Base-by-base conservation (phyloP, 2,888 invertebrate species). In the Sarcophaga carnaria region DNA sequence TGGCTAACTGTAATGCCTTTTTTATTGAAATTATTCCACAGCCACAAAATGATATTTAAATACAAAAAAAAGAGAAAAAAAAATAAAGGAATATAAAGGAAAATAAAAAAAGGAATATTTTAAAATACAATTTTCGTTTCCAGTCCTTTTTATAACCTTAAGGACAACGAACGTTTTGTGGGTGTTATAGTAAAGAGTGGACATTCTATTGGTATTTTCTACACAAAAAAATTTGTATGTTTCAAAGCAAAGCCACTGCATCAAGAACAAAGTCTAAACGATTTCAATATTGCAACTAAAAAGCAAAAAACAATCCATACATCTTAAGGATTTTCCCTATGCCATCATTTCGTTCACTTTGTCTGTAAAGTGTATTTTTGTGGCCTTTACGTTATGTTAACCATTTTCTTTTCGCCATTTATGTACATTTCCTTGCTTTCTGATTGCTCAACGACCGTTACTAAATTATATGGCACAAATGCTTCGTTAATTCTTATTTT, bases 401-500 rank as follows among this genome's bases (percentile, higher is more conserved):
- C 54, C 54, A 69, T 49, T 63, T 25, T 20, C 47, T 25, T 12
- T 22, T 22, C 2, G 49, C 6, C 10, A 20, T 17, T 27, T 71
- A 14, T 4, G 10, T 59, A 37, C 12, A n/a, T 27, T 60, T 17
- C 25, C 12, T 20, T 62, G 4, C 54, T 69, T 74, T 70, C 67
- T 75, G 10, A 37, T 49, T 76, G 59, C 72, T 80, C 62, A 84
- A 72, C 80, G 71, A 76, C 71, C 84, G 76, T 80, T 72, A 76
- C 76, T 76, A 76, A 80, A 84, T 84, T 71, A 84, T 66, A 80
- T 77, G 62, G 60, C 70, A 72, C n/a, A 71, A 84, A 84, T 66
- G 84, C 71, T 80, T 84, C 84, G 76, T 84, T 84, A 85, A 80
- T 85, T 85, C 67, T 80, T 80, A 77, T 85, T 72, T 77, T 66